phyloP scores from a whole-genome alignment of 2,113 vertebrate genomes.

The Climacteris rufus region DNA sequence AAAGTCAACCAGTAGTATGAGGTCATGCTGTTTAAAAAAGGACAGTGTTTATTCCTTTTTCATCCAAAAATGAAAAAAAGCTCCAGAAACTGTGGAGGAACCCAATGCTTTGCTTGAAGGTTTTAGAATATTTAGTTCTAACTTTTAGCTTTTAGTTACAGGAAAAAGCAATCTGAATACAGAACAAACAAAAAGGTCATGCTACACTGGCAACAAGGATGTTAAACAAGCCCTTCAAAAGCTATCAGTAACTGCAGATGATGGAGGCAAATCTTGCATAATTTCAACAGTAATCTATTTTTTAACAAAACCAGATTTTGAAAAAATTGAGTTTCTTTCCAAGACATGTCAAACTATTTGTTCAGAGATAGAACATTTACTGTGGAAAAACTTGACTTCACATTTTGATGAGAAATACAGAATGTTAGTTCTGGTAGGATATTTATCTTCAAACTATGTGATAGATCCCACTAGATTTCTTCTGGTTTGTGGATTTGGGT shows the following conservation, averaged over 20 bases:
- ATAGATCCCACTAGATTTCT: background rate
- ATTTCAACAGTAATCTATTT: background rate
- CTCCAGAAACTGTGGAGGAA: background rate
- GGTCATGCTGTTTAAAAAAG: background rate
- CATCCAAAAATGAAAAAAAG: background rate
- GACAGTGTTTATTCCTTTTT: background rate
- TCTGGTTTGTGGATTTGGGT: background rate
- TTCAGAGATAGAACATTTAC: background rate
- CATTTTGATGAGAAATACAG: background rate
- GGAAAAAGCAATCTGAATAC: background rate
- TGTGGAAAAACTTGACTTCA: background rate
- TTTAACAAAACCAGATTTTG: background rate
- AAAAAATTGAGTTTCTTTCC: background rate
- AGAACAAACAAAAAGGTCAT: background rate
- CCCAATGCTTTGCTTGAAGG: background rate
- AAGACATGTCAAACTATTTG: background rate
- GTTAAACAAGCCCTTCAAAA: background rate
- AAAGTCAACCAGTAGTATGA: background rate
- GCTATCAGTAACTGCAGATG: background rate
- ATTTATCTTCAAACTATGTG: background rate
- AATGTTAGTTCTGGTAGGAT: background rate
- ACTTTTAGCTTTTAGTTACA: background rate
- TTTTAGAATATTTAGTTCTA: background rate
- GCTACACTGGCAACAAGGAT: background rate
- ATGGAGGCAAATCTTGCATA: background rate